A percentile compares a stretch with the other conserved stretches of the same genome.
These are phyloP conservation scores for Dryoscopus gambensis DNA, from an alignment of 2,113 vertebrate species.

Conservation along the genomic window DNA sequence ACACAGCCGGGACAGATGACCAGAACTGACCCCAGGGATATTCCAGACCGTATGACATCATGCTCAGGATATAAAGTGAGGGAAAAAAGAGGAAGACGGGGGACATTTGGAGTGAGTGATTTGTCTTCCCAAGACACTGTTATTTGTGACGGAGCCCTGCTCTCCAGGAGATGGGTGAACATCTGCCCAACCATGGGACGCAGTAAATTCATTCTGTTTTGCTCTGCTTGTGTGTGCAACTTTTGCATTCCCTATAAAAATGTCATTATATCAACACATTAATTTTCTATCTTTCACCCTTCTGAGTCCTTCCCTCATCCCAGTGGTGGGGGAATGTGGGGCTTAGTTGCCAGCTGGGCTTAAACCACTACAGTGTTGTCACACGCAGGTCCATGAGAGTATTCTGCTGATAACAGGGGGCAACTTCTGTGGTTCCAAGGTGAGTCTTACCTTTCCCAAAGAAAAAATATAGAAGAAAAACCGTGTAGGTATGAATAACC, in stretches of 20 bases:
- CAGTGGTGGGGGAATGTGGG: not conserved
- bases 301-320: not conserved
- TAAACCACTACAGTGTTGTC: not conserved
- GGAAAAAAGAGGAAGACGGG: accelerated
- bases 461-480: not conserved
- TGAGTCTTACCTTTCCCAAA: not conserved
- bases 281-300: not conserved
- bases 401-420: not conserved
- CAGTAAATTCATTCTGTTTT: not conserved
- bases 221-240: not conserved
- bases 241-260: not conserved
- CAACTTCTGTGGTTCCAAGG: not conserved
- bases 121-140: not conserved
- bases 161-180: not conserved
- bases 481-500: not conserved
- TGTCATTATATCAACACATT: not conserved
- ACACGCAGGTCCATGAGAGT: not conserved
- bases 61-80: not conserved
- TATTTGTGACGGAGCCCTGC: not conserved
- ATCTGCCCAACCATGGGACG: not conserved
- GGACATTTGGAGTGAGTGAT: not conserved
- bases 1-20: not conserved
- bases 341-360: not conserved
- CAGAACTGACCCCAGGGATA: not conserved
- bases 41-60: not conserved